Percentiles rank a stretch among this genome's conserved stretches.
Conservation (phyloP, 2,888 invertebrate genomes). For the Volucella inanis region DNA sequence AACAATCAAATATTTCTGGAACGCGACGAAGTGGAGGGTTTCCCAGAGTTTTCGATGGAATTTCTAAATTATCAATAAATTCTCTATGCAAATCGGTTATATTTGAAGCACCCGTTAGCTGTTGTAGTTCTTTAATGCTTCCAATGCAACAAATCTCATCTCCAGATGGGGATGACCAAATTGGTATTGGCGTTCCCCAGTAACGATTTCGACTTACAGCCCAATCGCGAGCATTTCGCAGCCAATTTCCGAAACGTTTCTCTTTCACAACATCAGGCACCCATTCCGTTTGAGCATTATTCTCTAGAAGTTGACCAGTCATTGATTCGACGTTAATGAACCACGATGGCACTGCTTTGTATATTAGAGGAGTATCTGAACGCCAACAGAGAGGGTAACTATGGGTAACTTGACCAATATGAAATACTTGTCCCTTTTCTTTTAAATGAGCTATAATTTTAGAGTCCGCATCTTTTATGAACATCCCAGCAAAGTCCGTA, state of each 20-base stretch:
- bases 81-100: conserved; percentile 96
- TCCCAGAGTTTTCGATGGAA: conserved; percentile 91
- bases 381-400: conserved; percentile 99
- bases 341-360: conserved; percentile 98
- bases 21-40: conserved; percentile 94
- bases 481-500: conserved; percentile 91
- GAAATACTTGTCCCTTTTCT: conserved; percentile 87
- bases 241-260: conserved; percentile 97
- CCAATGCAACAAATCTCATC: conserved; percentile 95
- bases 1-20: conserved; percentile 98
- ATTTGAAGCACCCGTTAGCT: conserved; percentile 88
- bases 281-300: conserved; percentile 95
- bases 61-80: conserved; percentile 93
- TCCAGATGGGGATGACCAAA: conserved; percentile 95
- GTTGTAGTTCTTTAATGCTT: conserved; percentile 93
- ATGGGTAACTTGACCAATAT: conserved; percentile 88
- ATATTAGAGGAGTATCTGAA: conserved; percentile 97
- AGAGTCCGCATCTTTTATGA: conserved; percentile 98
- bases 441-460: conserved; percentile 92
- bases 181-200: conserved; percentile 98
- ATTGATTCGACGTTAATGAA: conserved; percentile 95
- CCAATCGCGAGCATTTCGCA: conserved; percentile 98
- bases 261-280: conserved; percentile 95
- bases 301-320: conserved; percentile 88
- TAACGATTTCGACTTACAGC: conserved; percentile 97